A percentile compares a stretch with the other conserved stretches of the same genome.
These are phyloP conservation scores for Drosophila lutescens DNA, from an alignment of 2,888 invertebrate species.

Conservation along the genomic window DNA sequence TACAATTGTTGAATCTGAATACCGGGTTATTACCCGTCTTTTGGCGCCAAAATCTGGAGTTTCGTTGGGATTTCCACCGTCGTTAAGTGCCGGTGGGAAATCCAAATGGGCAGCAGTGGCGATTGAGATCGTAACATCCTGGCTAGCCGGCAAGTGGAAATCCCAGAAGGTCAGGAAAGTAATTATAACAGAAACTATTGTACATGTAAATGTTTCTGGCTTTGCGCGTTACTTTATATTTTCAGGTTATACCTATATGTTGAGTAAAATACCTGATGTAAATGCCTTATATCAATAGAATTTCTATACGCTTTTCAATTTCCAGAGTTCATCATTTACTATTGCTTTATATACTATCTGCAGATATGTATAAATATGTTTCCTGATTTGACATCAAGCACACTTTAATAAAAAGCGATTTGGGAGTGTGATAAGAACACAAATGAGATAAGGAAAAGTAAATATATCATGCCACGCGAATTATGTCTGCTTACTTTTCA, in stretches of 20 bases:
- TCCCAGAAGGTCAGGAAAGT: neutral
- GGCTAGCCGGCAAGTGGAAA: neutral
- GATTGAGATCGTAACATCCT: neutral
- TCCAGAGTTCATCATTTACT: no score
- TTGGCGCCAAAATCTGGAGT: slow-evolving; percentile 67
- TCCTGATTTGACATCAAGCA: neutral
- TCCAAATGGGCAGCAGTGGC: neutral
- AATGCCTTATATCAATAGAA: no score
- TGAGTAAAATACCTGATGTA: no score
- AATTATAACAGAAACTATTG: neutral
- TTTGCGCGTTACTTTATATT: neutral
- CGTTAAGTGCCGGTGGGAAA: slow-evolving; percentile 19
- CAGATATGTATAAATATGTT: neutral
- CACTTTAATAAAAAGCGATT: neutral
- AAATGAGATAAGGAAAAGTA: neutral
- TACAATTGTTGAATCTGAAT: slow-evolving; percentile 81
- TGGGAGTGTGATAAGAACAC: slow-evolving; percentile 4
- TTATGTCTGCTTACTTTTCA: slow-evolving; percentile 19
- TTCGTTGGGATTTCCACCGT: slow-evolving; percentile 49
- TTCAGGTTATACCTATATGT: no score
- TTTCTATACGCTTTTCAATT: no score
- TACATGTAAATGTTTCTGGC: neutral
- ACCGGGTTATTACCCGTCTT: slow-evolving; percentile 46
- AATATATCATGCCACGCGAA: neutral
- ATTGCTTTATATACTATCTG: no score